These are phyloP conservation scores for Malurus elegans DNA, from an alignment of 2,113 vertebrate species.

Conservation along the genomic window DNA sequence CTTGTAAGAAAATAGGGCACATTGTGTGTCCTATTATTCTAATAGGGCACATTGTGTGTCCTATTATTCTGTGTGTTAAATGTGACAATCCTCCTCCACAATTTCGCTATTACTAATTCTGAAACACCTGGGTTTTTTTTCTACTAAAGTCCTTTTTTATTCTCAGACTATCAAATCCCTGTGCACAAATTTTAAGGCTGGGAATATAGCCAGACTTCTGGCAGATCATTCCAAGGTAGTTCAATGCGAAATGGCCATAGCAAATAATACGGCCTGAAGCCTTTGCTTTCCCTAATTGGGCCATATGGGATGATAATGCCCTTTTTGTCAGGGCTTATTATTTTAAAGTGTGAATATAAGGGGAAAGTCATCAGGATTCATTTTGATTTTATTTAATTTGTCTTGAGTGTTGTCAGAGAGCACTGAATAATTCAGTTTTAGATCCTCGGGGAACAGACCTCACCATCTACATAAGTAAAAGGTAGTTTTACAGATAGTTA, in stretches of 20 bases:
- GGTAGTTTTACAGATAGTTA: conserved; percentile 37
- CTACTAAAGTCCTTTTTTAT: not conserved
- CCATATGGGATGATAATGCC: conserved; percentile 41
- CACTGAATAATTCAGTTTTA: conserved; percentile 59
- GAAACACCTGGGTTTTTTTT: not conserved
- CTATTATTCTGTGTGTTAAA: not conserved
- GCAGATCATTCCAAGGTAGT: not conserved
- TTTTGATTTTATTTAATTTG: conserved; percentile 64
- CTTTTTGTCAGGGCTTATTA: conserved; percentile 48
- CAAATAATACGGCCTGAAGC: not conserved
- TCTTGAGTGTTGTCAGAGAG: conserved; percentile 36
- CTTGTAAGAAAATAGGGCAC: not conserved
- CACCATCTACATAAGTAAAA: conserved; percentile 44
- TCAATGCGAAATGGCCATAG: conserved; percentile 13
- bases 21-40: not conserved
- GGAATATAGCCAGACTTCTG: conserved; percentile 7
- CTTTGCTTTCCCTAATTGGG: conserved; percentile 45
- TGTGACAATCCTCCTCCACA: rapidly evolving
- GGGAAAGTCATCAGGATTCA: conserved; percentile 1
- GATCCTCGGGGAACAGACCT: conserved; percentile 28
- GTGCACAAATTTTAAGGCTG: not conserved
- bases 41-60: not conserved
- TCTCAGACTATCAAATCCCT: not conserved
- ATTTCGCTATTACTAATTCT: not conserved
- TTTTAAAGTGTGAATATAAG: conserved; percentile 53